These are phyloP conservation scores for Atlantisia rogersi DNA, from an alignment of 2,113 vertebrate genomes.

Conservation along the genomic window DNA sequence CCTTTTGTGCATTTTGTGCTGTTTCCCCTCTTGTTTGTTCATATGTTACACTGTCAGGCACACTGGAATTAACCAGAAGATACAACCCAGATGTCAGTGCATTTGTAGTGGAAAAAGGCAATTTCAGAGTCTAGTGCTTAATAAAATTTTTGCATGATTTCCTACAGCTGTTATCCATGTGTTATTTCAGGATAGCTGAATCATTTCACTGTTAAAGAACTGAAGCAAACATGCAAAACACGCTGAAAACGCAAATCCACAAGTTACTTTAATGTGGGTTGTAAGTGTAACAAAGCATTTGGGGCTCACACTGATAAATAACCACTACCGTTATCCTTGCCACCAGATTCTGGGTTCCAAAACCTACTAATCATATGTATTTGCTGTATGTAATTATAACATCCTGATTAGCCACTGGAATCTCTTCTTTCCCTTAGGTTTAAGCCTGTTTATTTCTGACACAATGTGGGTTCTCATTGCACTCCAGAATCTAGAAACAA, in stretches of 20 bases:
- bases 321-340: neutral
- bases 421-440: neutral
- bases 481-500: neutral
- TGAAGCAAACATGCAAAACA: constrained; percentile 23
- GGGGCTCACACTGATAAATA: constrained; percentile 13
- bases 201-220: constrained; percentile 12
- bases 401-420: neutral
- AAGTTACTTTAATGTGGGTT: constrained; percentile 26
- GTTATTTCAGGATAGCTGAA: constrained; percentile 57
- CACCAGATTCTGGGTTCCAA: neutral
- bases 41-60: neutral
- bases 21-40: neutral
- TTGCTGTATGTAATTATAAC: neutral
- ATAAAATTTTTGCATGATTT: constrained; percentile 64
- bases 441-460: neutral
- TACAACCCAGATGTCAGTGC: constrained; percentile 58
- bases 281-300: neutral
- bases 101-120: constrained; percentile 63
- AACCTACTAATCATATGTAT: neutral
- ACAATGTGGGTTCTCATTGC: neutral
- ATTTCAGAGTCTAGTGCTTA: constrained; percentile 62
- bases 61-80: constrained; percentile 40
- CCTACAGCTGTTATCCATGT: constrained; percentile 67
- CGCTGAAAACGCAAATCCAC: neutral
- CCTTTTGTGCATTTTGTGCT: neutral